A percentile compares a stretch with the other conserved stretches of the same genome.
Evolutionary conservation across 2,797 vertebrate species (phyloP).

Genomic region (Toxotes lorentzi): DNA sequence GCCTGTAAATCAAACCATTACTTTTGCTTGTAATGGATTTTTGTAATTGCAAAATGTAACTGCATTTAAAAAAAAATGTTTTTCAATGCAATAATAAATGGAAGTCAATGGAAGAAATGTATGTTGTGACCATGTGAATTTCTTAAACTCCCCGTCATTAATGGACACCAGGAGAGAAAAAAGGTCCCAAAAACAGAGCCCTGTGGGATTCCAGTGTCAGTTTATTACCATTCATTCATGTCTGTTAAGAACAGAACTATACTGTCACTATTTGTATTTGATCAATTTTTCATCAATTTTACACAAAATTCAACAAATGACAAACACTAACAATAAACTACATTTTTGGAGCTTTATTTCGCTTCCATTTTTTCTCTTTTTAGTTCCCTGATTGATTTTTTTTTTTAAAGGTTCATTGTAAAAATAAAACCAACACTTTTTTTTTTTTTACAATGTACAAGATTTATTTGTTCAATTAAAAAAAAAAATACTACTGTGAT

Average conservation of each 20-base stretch:
- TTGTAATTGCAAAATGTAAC: too few relatives aligned
- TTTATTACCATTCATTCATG: too few relatives aligned
- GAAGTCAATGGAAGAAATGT: background rate
- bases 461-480: conserved; percentile 16
- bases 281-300: background rate
- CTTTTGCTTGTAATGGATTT: background rate
- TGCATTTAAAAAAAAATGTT: too few relatives aligned
- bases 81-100: background rate
- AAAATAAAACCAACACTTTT: conserved; percentile 1
- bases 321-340: background rate
- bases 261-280: background rate
- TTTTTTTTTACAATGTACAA: background rate
- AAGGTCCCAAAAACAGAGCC: background rate
- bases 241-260: background rate
- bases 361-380: background rate
- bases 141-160: background rate
- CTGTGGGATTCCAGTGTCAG: conserved; percentile 4
- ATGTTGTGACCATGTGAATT: background rate
- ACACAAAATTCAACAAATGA: background rate
- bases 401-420: background rate
- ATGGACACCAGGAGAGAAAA: background rate
- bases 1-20: background rate
- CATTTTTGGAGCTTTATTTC: background rate
- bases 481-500: background rate
- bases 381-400: background rate